Conservation (phyloP, 2,888 invertebrate genomes). For the Nudaria mundana region DNA sequence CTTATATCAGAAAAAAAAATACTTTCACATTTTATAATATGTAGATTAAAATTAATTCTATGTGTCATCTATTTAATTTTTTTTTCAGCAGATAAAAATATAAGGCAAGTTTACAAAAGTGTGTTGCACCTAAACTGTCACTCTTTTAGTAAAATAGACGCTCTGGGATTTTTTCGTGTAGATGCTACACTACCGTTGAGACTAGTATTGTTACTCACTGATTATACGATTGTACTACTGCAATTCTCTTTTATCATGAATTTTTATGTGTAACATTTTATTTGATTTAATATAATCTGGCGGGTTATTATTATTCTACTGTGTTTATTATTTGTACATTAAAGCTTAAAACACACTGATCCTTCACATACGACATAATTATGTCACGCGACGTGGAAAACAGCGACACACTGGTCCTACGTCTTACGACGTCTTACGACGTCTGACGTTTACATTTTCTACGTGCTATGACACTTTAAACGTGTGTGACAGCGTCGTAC, state of each 20-base stretch:
- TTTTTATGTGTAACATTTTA: not conserved
- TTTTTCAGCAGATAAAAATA: conserved; percentile 3
- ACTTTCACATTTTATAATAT: too few species aligned
- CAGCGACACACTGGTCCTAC: too few species aligned
- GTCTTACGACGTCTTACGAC: too few species aligned
- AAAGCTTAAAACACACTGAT: too few species aligned
- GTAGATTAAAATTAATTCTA: too few species aligned
- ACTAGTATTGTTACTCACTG: not conserved
- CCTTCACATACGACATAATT: too few species aligned
- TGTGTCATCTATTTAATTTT: not conserved
- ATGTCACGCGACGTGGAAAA: too few species aligned
- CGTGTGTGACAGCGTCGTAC: too few species aligned
- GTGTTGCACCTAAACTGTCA: conserved; percentile 1
- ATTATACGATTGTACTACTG: conserved; percentile 9
- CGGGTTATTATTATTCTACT: not conserved
- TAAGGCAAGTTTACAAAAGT: conserved; percentile 5
- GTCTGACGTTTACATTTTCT: too few species aligned
- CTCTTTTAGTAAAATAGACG: conserved; percentile 5
- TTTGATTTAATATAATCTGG: not conserved
- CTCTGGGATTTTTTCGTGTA: conserved; percentile 3
- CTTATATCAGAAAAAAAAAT: too few species aligned
- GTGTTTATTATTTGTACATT: not conserved
- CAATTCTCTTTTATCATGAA: conserved; percentile 10
- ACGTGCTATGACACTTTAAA: too few species aligned
- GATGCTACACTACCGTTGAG: conserved; percentile 1